These are phyloP conservation scores for Eupithecia exiguata DNA, from an alignment of 2,888 invertebrate species.

Conservation along the genomic window DNA sequence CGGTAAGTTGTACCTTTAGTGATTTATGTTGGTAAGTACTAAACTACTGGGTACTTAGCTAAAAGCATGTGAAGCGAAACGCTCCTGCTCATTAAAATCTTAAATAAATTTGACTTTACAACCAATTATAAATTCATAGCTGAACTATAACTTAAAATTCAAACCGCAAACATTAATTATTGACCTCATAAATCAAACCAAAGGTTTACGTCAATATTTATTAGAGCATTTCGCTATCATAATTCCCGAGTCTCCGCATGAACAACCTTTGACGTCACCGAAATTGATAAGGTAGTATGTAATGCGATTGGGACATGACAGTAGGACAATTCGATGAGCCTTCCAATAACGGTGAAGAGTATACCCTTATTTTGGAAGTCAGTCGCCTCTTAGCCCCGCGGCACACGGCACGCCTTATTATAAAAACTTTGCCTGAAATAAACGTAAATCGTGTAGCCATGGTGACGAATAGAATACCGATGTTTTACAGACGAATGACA, in stretches of 20 bases:
- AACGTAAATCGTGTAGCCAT: conserved; percentile 64
- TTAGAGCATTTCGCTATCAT: conserved; percentile 50
- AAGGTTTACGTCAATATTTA: conserved; percentile 49
- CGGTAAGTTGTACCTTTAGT: conserved; percentile 21
- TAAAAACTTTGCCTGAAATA: conserved; percentile 44
- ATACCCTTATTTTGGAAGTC: conserved; percentile 65
- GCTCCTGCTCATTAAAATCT: conserved; percentile 14
- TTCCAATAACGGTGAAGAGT: conserved; percentile 68
- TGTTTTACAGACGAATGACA: conserved; percentile 55
- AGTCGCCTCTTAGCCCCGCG: conserved; percentile 73
- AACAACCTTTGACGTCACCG: conserved; percentile 70
- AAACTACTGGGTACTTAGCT: background rate
- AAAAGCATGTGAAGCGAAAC: conserved; percentile 12
- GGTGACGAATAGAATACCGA: conserved; percentile 62
- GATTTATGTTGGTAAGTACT: conserved; percentile 2
- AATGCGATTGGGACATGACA: conserved; percentile 66
- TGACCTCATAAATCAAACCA: conserved; percentile 43
- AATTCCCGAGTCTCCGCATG: conserved; percentile 55
- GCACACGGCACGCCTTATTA: conserved; percentile 58
- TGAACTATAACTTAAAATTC: conserved; percentile 31
- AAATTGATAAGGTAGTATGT: conserved; percentile 64
- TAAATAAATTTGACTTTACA: conserved; percentile 24
- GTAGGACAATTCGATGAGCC: conserved; percentile 57
- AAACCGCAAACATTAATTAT: conserved; percentile 43
- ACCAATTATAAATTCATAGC: conserved; percentile 26